Conservation (phyloP, 2,797 vertebrate genomes). For the Pseudomugil tenellus region DNA sequence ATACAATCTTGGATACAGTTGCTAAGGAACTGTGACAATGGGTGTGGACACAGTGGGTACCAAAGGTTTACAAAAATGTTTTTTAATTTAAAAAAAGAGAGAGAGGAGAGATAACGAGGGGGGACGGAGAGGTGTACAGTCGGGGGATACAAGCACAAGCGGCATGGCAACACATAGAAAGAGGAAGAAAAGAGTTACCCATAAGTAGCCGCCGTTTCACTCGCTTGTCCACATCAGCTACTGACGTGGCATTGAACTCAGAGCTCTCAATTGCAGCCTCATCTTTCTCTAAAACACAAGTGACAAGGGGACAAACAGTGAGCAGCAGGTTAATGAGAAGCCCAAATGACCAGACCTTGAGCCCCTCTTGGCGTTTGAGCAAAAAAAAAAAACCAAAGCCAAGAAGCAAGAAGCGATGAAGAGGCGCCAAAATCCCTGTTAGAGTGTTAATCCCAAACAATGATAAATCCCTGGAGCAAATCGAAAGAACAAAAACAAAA, state of each 20-base stretch:
- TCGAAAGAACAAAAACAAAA: conserved; percentile 68
- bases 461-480: conserved; percentile 69
- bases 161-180: conserved; percentile 96
- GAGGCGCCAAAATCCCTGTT: conserved; percentile 87
- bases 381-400: conserved; percentile 79
- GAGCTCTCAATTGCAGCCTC: conserved; percentile 99
- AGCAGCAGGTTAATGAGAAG: conserved; percentile 99
- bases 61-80: conserved; percentile 47
- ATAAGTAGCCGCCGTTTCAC: conserved; percentile 99
- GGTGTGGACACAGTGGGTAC: conserved; percentile 67
- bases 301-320: conserved; percentile 98
- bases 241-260: conserved; percentile 99
- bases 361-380: conserved; percentile 90
- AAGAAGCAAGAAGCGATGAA: conserved; percentile 87
- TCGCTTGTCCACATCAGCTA: conserved; percentile 99
- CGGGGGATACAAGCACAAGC: conserved; percentile 84
- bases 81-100: conserved; percentile 26
- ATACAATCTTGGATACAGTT: conserved; percentile 35
- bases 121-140: conserved; percentile 61
- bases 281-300: conserved; percentile 99
- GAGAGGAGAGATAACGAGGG: conserved; percentile 62
- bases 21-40: conserved; percentile 43
- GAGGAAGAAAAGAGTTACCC: conserved; percentile 99
- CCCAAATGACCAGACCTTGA: conserved; percentile 90
- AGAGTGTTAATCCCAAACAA: conserved; percentile 87